A percentile compares a stretch with the other conserved stretches of the same genome.
Evolutionary conservation across 2,797 vertebrate genomes (phyloP).

Genomic region (Crax fasciolata): DNA sequence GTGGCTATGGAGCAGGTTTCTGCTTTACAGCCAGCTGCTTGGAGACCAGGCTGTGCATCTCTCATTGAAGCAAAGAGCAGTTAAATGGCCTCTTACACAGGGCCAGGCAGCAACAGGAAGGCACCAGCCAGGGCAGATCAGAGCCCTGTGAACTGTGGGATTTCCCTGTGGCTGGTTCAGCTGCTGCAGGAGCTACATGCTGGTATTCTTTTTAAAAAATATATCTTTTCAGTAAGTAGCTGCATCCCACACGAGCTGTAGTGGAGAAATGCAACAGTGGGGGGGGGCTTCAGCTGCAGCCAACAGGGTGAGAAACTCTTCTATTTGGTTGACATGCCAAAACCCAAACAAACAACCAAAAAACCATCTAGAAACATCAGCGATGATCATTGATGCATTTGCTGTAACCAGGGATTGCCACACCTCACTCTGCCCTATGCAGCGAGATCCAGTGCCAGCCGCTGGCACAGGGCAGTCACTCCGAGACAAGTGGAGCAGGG

Average conservation of each 20-base stretch:
- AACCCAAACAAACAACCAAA: neutral
- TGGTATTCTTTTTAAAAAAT: neutral
- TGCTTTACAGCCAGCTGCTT: neutral
- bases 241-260: neutral
- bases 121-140: neutral
- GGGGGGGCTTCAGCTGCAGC: neutral
- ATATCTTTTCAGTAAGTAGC: neutral
- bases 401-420: neutral
- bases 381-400: neutral
- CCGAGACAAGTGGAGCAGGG: neutral
- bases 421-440: neutral
- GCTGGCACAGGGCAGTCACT: too few species aligned
- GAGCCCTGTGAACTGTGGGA: fast-evolving
- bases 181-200: neutral
- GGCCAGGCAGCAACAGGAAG: fast-evolving
- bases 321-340: neutral
- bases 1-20: neutral
- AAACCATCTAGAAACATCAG: neutral
- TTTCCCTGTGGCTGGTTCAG: neutral
- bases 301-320: neutral
- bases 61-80: neutral
- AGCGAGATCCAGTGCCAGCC: neutral
- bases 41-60: neutral
- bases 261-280: neutral
- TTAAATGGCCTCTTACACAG: neutral